Base-by-base conservation (phyloP, 2,797 vertebrate genomes). In the Lutjanus campechanus region DNA sequence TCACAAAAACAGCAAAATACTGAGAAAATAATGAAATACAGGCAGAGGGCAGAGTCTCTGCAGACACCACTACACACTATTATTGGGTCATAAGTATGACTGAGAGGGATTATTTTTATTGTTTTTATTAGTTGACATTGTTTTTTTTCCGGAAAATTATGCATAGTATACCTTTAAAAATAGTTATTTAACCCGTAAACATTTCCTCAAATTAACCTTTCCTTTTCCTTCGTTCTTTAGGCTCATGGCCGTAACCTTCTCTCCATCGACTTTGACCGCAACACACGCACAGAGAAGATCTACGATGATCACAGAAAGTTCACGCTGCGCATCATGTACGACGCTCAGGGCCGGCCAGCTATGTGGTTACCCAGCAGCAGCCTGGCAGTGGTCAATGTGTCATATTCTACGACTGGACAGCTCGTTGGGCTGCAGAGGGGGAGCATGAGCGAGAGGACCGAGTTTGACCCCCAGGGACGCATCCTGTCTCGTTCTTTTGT, bases 251-350 rank as follows among this genome's bases (percentile, higher is more conserved):
- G 98, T 85, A 99, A 99, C 81, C 93, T 99, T 50, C 94, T 99
- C 59, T 99, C 98, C 76, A 99, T 99, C 1, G 98, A 99, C 91
- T 99, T 99, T 8, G 98, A 99, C 94, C 96, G 98, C 50, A 99
- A 99, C 93, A 99, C 98, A 0, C 97, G 98, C 64, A 99, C 98
- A 0, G 98, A 99, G 89, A 99, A 99, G 95, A 98, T 99, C 88
- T 99, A 99, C 2, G 98, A 99, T 0, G 98, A 99, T 77, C 98
- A 99, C 93, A 96, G 98, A 12, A 99, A 99, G 84, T 99, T 99
- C 89, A 99, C 97, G 0, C 94, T 99, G 80, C 96, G 98, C 88
- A 99, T 99, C 92, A 98, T 99, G 85, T 99, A 99, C 1, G 98
- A 99, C 73, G 96, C 97, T n/a, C 96, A 98, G 86, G 98, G 98